Conservation (phyloP, 2,113 vertebrate species). For the Acanthisitta chloris region DNA sequence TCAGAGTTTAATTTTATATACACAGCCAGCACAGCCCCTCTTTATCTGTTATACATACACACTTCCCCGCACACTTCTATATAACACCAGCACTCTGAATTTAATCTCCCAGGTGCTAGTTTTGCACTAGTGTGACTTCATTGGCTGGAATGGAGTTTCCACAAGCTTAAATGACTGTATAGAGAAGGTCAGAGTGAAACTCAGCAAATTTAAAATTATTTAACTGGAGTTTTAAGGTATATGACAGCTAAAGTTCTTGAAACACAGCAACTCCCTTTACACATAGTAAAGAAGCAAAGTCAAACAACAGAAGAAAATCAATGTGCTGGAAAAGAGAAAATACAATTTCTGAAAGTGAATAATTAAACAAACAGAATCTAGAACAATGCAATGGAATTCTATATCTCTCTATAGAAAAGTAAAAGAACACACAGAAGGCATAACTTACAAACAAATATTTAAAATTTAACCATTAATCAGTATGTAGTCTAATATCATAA, state of each 20-base stretch:
- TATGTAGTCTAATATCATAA: not conserved
- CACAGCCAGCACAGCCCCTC: rapidly evolving
- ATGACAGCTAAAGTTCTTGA: conserved; percentile 5
- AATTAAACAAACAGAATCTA: not conserved
- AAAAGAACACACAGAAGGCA: not conserved
- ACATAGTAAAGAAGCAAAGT: not conserved
- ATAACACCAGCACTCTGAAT: not conserved
- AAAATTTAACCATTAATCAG: not conserved
- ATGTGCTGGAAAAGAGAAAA: not conserved
- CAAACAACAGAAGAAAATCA: not conserved
- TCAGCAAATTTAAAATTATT: not conserved
- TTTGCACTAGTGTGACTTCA: not conserved
- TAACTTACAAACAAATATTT: not conserved
- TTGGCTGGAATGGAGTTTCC: not conserved
- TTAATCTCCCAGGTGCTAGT: not conserved
- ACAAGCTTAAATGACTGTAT: not conserved
- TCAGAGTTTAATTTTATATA: not conserved
- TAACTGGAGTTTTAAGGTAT: not conserved
- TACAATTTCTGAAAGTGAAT: not conserved
- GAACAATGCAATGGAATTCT: not conserved
- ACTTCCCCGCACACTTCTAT: not conserved
- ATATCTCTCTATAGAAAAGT: not conserved
- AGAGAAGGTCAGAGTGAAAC: not conserved
- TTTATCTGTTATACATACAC: not conserved
- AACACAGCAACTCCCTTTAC: not conserved